These are phyloP conservation scores for Pseudobourletiella spinata DNA, from an alignment of 1,140 invertebrate genomes.

Conservation along the genomic window DNA sequence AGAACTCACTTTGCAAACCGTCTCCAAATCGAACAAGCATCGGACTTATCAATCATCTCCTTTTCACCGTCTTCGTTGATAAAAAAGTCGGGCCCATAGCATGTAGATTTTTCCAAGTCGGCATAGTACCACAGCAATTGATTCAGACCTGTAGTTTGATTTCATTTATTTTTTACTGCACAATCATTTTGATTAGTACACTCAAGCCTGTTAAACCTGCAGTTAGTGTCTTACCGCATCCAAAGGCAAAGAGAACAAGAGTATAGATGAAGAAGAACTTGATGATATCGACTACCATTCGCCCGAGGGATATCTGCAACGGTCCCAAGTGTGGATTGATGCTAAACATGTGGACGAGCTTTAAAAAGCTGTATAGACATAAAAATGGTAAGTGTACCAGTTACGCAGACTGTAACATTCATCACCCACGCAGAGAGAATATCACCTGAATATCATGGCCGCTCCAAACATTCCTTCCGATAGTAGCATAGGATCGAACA, in stretches of 20 bases:
- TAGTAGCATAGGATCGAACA: conserved; percentile 86
- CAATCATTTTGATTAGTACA: too few relatives aligned
- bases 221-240: conserved; percentile 54
- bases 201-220: too few relatives aligned
- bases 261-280: conserved; percentile 91
- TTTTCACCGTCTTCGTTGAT: conserved; percentile 43
- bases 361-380: conserved; percentile 58
- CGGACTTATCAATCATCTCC: background rate
- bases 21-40: conserved; percentile 74
- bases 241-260: conserved; percentile 79
- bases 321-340: conserved; percentile 90
- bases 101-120: conserved; percentile 74
- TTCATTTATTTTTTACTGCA: too few relatives aligned
- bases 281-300: conserved; percentile 88
- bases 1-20: conserved; percentile 73
- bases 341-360: conserved; percentile 90
- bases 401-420: too few relatives aligned
- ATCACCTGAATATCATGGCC: conserved; percentile 81
- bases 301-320: conserved; percentile 73
- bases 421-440: too few relatives aligned
- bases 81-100: conserved; percentile 61
- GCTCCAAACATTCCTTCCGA: conserved; percentile 90
- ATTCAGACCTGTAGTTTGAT: conserved; percentile 59
- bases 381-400: background rate
- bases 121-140: conserved; percentile 93